Base-by-base conservation (phyloP, 2,113 vertebrate genomes). In the Cynoglossus semilaevis region DNA sequence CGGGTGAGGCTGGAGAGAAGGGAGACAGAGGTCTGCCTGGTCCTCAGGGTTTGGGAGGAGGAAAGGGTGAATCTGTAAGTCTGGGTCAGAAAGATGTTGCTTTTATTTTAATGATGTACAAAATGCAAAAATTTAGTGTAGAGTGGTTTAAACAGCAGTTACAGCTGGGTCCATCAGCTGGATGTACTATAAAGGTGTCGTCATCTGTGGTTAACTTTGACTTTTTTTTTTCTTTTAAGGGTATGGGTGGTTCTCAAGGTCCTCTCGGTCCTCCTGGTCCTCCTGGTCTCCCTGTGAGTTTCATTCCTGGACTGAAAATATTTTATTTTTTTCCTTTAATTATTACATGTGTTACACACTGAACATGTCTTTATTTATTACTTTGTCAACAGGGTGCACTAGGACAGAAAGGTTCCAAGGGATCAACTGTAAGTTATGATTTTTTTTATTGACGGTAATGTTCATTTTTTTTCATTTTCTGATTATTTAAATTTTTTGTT, bases 371-470 rank as follows among this genome's bases (percentile, higher is more conserved):
- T 38, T 36, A 0, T 29, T 29, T 51, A 0, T 74, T 22, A 54
- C 61, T 48, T 44, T 63, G 8, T 69, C 58, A 67, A 2, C 70
- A 99, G 97, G 97, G 97, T 70, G 71, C 95, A 58, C 91, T 92
- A 80, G 97, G 97, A 83, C 93, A 94, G 22, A 99, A 99, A 76
- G 97, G 97, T 37, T 92, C 94, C 47, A 99, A 99, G 88, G 97
- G 97, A 76, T 94, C 96, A 37, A 29, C 22, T 1, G 97, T 99
- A 83, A 96, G 96, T 94, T 44, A 1, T 9, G 16, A 46, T 58
- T 52, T 14, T 82, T 15, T 15, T 34, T 43, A 49, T 53, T 7
- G 15, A 19, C 9, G 67, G 61, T 44, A 3, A 8, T 40, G 0
- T 4, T 0, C 12, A 5, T 56, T 48, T 3, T 8, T 18, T 1